phyloP scores from a whole-genome alignment of 2,888 invertebrate genomes.

The Tiliacea citrago region DNA sequence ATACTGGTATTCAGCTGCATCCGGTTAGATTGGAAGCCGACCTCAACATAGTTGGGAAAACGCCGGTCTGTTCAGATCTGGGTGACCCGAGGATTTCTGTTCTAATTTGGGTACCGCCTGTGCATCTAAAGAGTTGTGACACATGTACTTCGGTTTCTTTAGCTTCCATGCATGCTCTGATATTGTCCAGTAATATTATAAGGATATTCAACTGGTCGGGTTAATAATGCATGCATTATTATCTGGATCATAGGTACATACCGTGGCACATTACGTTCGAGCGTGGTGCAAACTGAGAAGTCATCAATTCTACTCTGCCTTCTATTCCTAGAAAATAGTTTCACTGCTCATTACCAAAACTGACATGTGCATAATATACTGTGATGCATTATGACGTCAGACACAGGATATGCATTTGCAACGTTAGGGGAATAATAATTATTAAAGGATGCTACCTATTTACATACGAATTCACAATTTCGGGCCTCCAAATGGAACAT shows the following conservation, averaged over 20 bases:
- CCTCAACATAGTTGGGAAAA: no score
- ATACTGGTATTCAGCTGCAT: no score
- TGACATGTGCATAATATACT: constrained; percentile 28
- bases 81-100: no score
- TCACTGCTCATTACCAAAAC: constrained; percentile 15
- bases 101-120: no score
- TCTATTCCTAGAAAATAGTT: constrained; percentile 28
- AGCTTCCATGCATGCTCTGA: no score
- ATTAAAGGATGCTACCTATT: constrained; percentile 41
- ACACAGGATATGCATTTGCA: constrained; percentile 51
- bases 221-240: not conserved
- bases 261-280: not conserved
- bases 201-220: not conserved
- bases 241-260: not conserved
- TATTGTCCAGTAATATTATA: not conserved
- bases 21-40: no score
- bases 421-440: constrained; percentile 41
- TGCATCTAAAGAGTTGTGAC: not conserved
- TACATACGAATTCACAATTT: constrained; percentile 28
- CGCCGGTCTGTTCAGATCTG: no score
- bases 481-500: constrained; percentile 18
- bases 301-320: constrained; percentile 15
- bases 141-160: not conserved
- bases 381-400: constrained; percentile 41
- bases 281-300: not conserved